A percentile compares a stretch with the other conserved stretches of the same genome.
These are phyloP conservation scores for Zootermopsis nevadensis DNA, from an alignment of 2,888 invertebrate genomes.

Conservation along the genomic window DNA sequence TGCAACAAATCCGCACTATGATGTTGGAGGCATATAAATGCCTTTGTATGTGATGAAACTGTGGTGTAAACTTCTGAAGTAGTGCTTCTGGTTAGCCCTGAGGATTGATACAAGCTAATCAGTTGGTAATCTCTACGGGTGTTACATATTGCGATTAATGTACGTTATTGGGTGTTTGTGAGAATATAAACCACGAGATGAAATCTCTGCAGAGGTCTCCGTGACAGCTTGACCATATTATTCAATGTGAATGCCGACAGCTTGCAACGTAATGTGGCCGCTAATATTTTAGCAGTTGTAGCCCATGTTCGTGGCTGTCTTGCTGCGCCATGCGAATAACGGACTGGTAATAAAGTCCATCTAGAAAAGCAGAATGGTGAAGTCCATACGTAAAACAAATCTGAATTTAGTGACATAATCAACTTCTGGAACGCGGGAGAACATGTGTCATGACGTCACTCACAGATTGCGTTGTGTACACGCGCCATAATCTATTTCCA, in stretches of 20 bases:
- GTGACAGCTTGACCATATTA: background rate
- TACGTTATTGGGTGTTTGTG: background rate
- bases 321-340: slow-evolving; percentile 22
- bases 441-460: slow-evolving; percentile 14
- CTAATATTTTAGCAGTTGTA: slow-evolving; percentile 38
- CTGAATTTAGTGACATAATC: slow-evolving; percentile 16
- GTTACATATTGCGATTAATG: background rate
- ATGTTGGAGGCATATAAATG: too few relatives aligned
- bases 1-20: too few relatives aligned
- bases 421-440: background rate
- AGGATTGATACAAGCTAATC: background rate
- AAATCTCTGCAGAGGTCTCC: background rate
- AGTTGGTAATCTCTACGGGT: background rate
- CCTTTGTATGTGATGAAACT: too few relatives aligned
- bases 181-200: background rate
- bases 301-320: slow-evolving; percentile 29
- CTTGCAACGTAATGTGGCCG: slow-evolving; percentile 20
- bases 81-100: background rate
- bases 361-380: background rate
- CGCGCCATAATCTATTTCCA: slow-evolving; percentile 8
- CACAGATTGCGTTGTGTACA: slow-evolving; percentile 12
- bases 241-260: slow-evolving; percentile 17
- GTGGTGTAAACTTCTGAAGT: too few relatives aligned
- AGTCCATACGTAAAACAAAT: background rate
- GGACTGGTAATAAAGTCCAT: slow-evolving; percentile 24